Evolutionary conservation across 2,113 vertebrate genomes (phyloP).

Genomic region (Corythaixoides concolor): DNA sequence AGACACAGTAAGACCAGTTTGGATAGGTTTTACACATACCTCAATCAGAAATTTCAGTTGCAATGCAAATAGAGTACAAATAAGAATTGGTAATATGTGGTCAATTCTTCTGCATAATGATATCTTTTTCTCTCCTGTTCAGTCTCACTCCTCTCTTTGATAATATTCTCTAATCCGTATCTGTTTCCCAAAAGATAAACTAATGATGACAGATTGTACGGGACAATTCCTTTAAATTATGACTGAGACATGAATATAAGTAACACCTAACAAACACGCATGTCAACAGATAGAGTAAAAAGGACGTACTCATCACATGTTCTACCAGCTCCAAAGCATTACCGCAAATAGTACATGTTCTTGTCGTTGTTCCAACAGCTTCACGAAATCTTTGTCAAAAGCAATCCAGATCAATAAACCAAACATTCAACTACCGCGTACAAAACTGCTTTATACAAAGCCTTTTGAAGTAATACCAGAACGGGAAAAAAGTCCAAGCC

Average conservation of each 20-base stretch:
- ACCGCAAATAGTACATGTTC: neutral
- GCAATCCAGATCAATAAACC: neutral
- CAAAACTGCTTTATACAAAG: neutral
- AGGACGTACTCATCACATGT: neutral
- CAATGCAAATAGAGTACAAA: neutral
- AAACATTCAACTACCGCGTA: neutral
- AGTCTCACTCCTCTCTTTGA: neutral
- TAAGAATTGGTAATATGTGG: neutral
- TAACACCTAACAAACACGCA: neutral
- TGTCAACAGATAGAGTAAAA: neutral
- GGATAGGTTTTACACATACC: neutral
- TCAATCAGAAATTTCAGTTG: neutral
- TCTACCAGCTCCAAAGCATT: neutral
- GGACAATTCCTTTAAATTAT: neutral
- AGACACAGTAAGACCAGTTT: neutral
- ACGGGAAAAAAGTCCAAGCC: neutral
- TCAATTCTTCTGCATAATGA: neutral
- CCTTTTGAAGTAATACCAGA: neutral
- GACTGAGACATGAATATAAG: neutral
- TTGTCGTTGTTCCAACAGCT: neutral
- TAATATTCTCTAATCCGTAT: neutral
- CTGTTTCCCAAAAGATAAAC: neutral
- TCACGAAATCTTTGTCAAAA: neutral
- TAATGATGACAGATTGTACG: neutral
- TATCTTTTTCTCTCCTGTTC: neutral